These are phyloP conservation scores for Plusia festucae DNA, from an alignment of 2,888 invertebrate genomes.

Conservation along the genomic window DNA sequence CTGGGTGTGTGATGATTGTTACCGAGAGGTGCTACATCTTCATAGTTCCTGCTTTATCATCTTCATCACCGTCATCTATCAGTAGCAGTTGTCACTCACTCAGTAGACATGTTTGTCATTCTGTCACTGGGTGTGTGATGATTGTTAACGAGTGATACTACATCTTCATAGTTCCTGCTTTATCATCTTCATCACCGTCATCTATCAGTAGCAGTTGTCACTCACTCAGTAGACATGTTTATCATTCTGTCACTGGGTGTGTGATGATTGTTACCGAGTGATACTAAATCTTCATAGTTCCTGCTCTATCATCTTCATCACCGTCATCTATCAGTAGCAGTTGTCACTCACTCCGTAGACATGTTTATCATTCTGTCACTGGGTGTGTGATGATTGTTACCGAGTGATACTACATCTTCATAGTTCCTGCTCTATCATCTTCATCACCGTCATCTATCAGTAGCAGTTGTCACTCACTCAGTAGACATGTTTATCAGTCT, in stretches of 20 bases:
- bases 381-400: slow-evolving; percentile 18
- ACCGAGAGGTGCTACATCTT: background rate
- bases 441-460: slow-evolving; percentile 25
- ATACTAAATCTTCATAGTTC: background rate
- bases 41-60: background rate
- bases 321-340: background rate
- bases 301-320: background rate
- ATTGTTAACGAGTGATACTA: background rate
- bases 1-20: slow-evolving; percentile 25
- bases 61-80: background rate
- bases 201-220: slow-evolving; percentile 9
- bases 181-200: background rate
- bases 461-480: slow-evolving; percentile 37
- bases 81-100: slow-evolving; percentile 24
- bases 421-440: background rate
- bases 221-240: slow-evolving; percentile 21
- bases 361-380: slow-evolving; percentile 24
- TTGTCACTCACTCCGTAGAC: slow-evolving; percentile 18
- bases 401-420: slow-evolving; percentile 6
- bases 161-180: background rate
- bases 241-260: slow-evolving; percentile 39
- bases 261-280: slow-evolving; percentile 25
- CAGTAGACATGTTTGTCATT: slow-evolving; percentile 31
- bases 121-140: slow-evolving; percentile 17
- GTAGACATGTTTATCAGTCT: slow-evolving; percentile 44